Evolutionary conservation across 1,140 invertebrate species (phyloP).

Genomic region (Steinernema khuongi): DNA sequence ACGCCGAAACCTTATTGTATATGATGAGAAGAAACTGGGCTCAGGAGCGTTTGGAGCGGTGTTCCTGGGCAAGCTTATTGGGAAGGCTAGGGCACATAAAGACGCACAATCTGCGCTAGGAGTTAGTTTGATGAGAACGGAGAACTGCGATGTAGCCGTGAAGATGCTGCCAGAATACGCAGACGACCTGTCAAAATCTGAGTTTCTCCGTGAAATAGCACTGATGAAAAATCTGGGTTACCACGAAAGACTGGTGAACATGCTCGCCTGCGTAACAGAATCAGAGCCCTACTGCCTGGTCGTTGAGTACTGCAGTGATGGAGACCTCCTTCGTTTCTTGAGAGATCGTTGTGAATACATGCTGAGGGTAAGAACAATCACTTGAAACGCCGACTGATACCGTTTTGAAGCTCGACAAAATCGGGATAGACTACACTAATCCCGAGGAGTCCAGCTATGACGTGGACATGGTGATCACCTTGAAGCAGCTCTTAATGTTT

Average conservation of each 20-base stretch:
- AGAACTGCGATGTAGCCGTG: conserved; percentile 60
- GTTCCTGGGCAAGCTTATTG: conserved; percentile 51
- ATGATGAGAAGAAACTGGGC: conserved; percentile 56
- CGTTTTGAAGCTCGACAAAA: conserved; percentile 50
- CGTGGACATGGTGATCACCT: conserved; percentile 53
- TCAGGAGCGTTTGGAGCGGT: conserved; percentile 54
- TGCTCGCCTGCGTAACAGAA: conserved; percentile 62
- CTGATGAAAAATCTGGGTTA: conserved; percentile 62
- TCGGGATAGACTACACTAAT: conserved; percentile 48
- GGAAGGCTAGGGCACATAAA: conserved; percentile 42
- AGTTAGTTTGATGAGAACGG: conserved; percentile 57
- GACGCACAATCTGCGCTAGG: conserved; percentile 54
- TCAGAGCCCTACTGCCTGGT: conserved; percentile 61
- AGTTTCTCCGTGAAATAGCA: conserved; percentile 62
- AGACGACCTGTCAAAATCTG: conserved; percentile 56
- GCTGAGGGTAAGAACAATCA: conserved; percentile 45
- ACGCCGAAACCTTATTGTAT: conserved; percentile 53
- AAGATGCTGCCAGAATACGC: conserved; percentile 61
- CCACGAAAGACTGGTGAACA: conserved; percentile 61
- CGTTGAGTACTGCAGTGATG: conserved; percentile 61
- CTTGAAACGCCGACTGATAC: too few species aligned
- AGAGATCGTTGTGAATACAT: conserved; percentile 56
- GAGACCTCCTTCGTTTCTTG: conserved; percentile 61
- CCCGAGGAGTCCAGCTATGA: conserved; percentile 46
- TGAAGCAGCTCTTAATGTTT: conserved; percentile 56